Evolutionary conservation across 2,797 vertebrate genomes (phyloP).

Genomic region (Eospalax fontanierii): DNA sequence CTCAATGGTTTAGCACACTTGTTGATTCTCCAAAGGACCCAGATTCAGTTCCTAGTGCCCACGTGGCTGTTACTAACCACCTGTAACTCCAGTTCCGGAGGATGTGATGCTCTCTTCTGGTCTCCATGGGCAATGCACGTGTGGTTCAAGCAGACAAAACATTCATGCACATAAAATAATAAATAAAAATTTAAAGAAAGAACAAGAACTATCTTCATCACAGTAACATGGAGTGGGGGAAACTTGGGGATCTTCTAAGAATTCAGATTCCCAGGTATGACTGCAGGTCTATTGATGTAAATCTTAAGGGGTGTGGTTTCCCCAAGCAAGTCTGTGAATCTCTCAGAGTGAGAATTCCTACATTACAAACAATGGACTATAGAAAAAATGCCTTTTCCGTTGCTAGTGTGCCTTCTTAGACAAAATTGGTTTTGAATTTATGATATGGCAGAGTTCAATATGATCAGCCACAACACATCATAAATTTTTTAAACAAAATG

Average conservation of each 20-base stretch:
- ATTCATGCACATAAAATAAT: too few species aligned
- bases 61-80: too few species aligned
- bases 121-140: too few species aligned
- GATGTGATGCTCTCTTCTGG: too few species aligned
- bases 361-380: slow-evolving; percentile 68
- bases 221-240: background rate
- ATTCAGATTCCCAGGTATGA: background rate
- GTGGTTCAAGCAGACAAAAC: too few species aligned
- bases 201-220: background rate
- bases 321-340: background rate
- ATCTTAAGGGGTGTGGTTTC: background rate
- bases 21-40: too few species aligned
- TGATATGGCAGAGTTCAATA: slow-evolving; percentile 66
- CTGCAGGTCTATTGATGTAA: background rate
- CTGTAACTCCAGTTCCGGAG: too few species aligned
- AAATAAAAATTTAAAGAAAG: too few species aligned
- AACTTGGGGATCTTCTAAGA: fast-evolving
- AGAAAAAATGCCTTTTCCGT: slow-evolving; percentile 75
- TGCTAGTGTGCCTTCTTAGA: slow-evolving; percentile 67
- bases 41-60: too few species aligned
- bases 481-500: slow-evolving; percentile 80
- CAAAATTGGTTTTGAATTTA: slow-evolving; percentile 86
- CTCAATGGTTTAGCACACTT: too few species aligned
- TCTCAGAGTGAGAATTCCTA: background rate
- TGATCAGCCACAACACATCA: slow-evolving; percentile 77